Base-by-base conservation (phyloP, 2,888 invertebrate species). In the Caenorhabditis doughertyi region DNA sequence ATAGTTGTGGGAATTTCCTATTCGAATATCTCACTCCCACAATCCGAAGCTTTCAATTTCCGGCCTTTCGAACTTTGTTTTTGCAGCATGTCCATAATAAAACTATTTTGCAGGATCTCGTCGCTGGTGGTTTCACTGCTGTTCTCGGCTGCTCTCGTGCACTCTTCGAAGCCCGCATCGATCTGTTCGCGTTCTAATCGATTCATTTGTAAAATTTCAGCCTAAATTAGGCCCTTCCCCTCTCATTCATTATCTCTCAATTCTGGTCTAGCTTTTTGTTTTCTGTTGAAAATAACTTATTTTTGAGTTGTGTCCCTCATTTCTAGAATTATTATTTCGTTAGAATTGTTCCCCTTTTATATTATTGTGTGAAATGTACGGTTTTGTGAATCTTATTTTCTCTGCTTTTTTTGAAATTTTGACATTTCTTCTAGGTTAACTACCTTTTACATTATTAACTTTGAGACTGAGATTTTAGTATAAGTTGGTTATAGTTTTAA, bases 51-150 rank as follows among this genome's bases (percentile, higher is more conserved):
- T n/a, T n/a, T n/a, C n/a, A n/a, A n/a, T n/a, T n/a, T n/a, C n/a
- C n/a, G n/a, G n/a, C n/a, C n/a, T n/a, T n/a, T n/a, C n/a, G n/a
- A n/a, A n/a, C n/a, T n/a, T n/a, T n/a, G n/a, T n/a, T n/a, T n/a
- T n/a, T n/a, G n/a, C n/a, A n/a, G n/a, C n/a, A n/a, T n/a, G n/a
- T n/a, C n/a, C n/a, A n/a, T n/a, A n/a, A n/a, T n/a, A n/a, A n/a
- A n/a, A n/a, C n/a, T 23, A 21, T 1, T 35, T 77, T 84, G 18
- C 67, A 84, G 74, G 83, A 74, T 8, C 71, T 85, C 1, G 27
- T 86, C 35, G 91, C 91, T 32, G 91, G 91, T 21, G 91, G 87
- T n/a, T 91, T 84, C 77, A 85, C 86, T 18, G 62, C 89, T 18
- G 74, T 81, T 3, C 42, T 89, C 16, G 90, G 89, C 11, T 89